Conservation (phyloP, 2,113 vertebrate genomes). For the Eclectus roratus region DNA sequence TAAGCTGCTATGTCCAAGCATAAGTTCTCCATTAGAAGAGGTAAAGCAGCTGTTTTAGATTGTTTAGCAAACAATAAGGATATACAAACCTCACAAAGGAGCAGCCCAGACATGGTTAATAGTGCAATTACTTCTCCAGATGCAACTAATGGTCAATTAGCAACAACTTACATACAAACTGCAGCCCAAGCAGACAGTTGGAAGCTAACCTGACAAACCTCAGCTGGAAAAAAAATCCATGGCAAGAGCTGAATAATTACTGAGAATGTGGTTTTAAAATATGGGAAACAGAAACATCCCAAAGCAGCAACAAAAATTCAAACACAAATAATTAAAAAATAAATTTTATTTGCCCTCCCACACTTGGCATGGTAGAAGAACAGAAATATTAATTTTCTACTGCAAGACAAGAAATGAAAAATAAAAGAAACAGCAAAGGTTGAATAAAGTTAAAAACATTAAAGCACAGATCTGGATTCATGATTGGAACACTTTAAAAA, state of each 20-base stretch:
- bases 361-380: background rate
- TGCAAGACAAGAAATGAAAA: background rate
- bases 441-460: background rate
- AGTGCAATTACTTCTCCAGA: conserved; percentile 48
- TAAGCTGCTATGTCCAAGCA: background rate
- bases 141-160: conserved; percentile 38
- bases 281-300: background rate
- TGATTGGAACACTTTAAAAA: background rate
- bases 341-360: background rate
- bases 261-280: background rate
- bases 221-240: background rate
- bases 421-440: background rate
- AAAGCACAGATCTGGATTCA: background rate
- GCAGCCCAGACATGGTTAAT: background rate
- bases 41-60: conserved; percentile 23
- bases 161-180: background rate
- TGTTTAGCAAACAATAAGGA: background rate
- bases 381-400: background rate
- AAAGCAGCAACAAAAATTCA: background rate
- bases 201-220: background rate
- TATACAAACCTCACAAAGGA: background rate
- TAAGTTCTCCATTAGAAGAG: background rate
- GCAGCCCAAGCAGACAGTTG: background rate
- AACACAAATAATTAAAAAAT: background rate
- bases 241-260: background rate